phyloP scores from a whole-genome alignment of 2,797 vertebrate species.

The Danio albolineatus region DNA sequence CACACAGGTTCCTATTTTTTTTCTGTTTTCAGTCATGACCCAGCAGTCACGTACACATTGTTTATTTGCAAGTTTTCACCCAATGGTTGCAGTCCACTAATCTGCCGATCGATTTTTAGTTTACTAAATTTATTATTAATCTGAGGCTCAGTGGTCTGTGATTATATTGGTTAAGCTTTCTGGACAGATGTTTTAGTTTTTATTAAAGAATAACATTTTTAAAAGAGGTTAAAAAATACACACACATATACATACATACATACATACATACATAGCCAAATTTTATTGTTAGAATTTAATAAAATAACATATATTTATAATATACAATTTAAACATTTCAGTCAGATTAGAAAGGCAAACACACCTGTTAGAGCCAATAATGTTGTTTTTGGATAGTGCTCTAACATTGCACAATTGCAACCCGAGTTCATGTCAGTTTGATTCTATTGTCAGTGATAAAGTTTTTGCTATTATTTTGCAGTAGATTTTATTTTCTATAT shows the following conservation, averaged over 20 bases:
- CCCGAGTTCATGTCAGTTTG: background rate
- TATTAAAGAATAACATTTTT: background rate
- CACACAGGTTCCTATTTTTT: background rate
- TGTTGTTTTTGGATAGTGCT: too few species aligned
- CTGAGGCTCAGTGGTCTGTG: background rate
- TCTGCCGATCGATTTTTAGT: slow-evolving; percentile 15
- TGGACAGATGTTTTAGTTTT: background rate
- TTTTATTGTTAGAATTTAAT: background rate
- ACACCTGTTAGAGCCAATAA: background rate
- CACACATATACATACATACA: too few species aligned
- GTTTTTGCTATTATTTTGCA: background rate
- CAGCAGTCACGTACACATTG: slow-evolving; percentile 25
- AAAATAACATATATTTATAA: background rate
- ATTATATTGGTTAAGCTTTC: background rate
- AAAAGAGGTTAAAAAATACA: too few species aligned
- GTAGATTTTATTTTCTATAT: too few species aligned
- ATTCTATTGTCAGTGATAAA: background rate
- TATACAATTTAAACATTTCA: background rate
- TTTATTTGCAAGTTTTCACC: slow-evolving; percentile 19
- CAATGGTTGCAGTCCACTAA: background rate
- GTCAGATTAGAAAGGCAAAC: background rate
- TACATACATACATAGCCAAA: too few species aligned
- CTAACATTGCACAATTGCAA: too few species aligned
- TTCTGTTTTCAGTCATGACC: slow-evolving; percentile 10
- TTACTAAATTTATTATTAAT: background rate